A percentile compares a stretch with the other conserved stretches of the same genome.
phyloP scores from a whole-genome alignment of 2,797 vertebrate species.

The Peromyscus nudipes region DNA sequence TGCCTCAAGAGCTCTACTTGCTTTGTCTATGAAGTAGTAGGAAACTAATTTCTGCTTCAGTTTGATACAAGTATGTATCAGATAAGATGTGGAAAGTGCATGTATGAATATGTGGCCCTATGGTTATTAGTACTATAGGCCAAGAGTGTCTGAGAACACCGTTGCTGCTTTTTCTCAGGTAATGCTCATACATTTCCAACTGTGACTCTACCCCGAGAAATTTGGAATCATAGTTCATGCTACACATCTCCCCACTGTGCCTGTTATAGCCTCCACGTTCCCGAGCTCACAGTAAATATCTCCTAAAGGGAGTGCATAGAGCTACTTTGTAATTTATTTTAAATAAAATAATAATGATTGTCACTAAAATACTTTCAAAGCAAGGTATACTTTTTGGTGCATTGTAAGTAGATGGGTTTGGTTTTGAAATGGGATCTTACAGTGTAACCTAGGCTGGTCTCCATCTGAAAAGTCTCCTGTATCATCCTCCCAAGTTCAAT shows the following conservation, averaged over 20 bases:
- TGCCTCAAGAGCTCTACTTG: neutral
- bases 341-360: conserved; percentile 48
- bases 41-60: neutral
- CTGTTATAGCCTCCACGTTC: neutral
- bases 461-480: neutral
- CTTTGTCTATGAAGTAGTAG: neutral
- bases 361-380: neutral
- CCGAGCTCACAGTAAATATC: neutral
- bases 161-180: too few relatives aligned
- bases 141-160: neutral
- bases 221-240: neutral
- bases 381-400: neutral
- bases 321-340: conserved; percentile 29
- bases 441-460: neutral
- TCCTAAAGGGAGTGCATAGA: conserved; percentile 10
- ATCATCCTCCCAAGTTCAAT: neutral
- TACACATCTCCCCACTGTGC: neutral
- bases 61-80: neutral
- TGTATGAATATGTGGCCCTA: neutral
- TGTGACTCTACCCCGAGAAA: neutral
- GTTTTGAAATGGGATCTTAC: neutral
- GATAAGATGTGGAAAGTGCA: neutral
- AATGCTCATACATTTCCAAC: neutral
- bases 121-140: neutral
- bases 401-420: neutral